Evolutionary conservation across 2,797 vertebrate species (phyloP).

Genomic region (Rhyacichthys aspro): DNA sequence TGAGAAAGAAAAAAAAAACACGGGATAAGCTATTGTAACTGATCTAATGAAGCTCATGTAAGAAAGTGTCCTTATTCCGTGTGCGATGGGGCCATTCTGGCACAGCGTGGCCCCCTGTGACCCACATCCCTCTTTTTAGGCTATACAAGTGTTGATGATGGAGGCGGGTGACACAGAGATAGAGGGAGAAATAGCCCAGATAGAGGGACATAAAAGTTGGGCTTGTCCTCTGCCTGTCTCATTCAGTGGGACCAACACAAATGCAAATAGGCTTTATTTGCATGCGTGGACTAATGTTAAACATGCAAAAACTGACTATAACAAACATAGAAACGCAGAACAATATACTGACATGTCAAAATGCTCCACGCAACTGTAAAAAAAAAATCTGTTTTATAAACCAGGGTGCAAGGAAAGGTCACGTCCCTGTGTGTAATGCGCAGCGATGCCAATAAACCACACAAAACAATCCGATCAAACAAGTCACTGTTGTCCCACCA

Average conservation of each 20-base stretch:
- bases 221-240: conserved; percentile 48
- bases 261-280: conserved; percentile 61
- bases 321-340: background rate
- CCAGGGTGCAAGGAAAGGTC: conserved; percentile 2
- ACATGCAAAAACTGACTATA: conserved; percentile 21
- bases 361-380: no score
- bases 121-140: conserved; percentile 66
- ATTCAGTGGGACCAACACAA: conserved; percentile 30
- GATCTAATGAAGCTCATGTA: conserved; percentile 19
- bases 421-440: conserved; percentile 1
- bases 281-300: conserved; percentile 47
- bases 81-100: conserved; percentile 42
- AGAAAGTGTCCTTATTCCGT: conserved; percentile 50
- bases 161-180: conserved; percentile 11
- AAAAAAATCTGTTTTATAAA: no score
- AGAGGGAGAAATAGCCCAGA: conserved; percentile 1
- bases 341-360: background rate
- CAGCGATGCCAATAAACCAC: conserved; percentile 2
- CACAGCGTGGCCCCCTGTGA: conserved; percentile 50
- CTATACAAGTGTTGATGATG: conserved; percentile 60
- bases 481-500: background rate
- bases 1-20: conserved; percentile 22
- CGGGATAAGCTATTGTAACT: conserved; percentile 9
- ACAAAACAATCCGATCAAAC: conserved; percentile 8
- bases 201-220: conserved; percentile 13